Evolutionary conservation across 2,888 invertebrate species (phyloP).

Genomic region (Diarsia dahlii): DNA sequence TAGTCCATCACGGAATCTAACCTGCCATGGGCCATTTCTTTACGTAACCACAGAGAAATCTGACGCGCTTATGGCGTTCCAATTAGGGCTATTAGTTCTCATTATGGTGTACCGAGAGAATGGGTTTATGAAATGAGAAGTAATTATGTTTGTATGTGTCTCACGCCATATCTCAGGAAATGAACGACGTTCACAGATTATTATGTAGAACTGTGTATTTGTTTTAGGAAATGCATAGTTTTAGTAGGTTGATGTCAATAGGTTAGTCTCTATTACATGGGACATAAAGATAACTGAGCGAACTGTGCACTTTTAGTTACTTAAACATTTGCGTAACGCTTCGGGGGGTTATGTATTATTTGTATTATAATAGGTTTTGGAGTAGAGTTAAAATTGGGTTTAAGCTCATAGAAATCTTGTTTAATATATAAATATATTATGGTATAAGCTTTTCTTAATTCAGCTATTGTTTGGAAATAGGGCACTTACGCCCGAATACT

Average conservation of each 20-base stretch:
- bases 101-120: slow-evolving; percentile 55
- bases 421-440: too few species aligned
- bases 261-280: not conserved
- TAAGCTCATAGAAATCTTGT: too few species aligned
- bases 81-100: slow-evolving; percentile 57
- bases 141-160: slow-evolving; percentile 52
- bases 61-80: slow-evolving; percentile 43
- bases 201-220: slow-evolving; percentile 17
- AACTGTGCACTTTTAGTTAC: not conserved
- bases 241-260: not conserved
- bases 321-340: not conserved
- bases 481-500: too few species aligned
- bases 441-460: not conserved
- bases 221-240: not conserved
- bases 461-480: not conserved
- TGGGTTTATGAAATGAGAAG: slow-evolving; percentile 57
- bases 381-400: too few species aligned
- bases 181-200: slow-evolving; percentile 23
- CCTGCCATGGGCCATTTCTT: slow-evolving; percentile 24
- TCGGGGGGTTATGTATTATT: not conserved
- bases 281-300: not conserved
- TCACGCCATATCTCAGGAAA: slow-evolving; percentile 50
- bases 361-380: not conserved
- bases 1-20: slow-evolving; percentile 7
- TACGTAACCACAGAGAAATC: slow-evolving; percentile 54